A percentile compares a stretch with the other conserved stretches of the same genome.
Conservation (phyloP, 2,888 invertebrate species). For the Tromatobia lineatoria region DNA sequence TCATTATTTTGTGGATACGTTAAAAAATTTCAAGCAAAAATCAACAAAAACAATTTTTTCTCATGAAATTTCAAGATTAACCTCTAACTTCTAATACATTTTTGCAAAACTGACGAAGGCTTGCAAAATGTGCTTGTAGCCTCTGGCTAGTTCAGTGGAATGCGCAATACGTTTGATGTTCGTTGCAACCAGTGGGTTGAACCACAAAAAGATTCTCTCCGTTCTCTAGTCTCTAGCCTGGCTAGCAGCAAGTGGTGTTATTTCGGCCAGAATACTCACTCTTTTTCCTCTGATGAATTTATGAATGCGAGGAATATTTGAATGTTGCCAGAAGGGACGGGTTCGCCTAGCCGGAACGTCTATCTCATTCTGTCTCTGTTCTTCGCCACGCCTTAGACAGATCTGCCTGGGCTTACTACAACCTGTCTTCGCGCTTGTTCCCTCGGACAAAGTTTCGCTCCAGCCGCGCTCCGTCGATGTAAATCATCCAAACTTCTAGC, state of each 20-base stretch:
- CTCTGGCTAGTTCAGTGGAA: background rate
- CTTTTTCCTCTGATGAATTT: constrained; percentile 82
- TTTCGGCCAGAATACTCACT: constrained; percentile 75
- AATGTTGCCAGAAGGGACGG: constrained; percentile 85
- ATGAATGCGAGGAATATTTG: constrained; percentile 84
- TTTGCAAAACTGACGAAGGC: background rate
- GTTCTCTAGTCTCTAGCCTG: constrained; percentile 1
- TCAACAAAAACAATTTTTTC: no score
- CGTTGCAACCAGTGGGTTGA: constrained; percentile 6
- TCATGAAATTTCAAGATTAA: no score
- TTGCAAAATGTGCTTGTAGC: background rate
- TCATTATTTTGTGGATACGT: no score
- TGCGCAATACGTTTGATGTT: constrained; percentile 18
- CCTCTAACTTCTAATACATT: background rate
- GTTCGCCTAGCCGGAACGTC: constrained; percentile 79
- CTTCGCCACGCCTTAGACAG: constrained; percentile 46
- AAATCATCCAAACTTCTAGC: constrained; percentile 83
- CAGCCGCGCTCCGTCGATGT: constrained; percentile 77
- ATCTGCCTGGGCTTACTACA: constrained; percentile 49
- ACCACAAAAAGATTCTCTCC: background rate
- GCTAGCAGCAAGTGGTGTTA: constrained; percentile 68
- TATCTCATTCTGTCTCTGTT: constrained; percentile 44
- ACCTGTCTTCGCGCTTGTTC: constrained; percentile 50
- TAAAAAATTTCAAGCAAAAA: no score
- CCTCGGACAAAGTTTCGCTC: constrained; percentile 29